Percentiles rank a stretch among this genome's conserved stretches.
These are phyloP conservation scores for Scaptomyza flava DNA, from an alignment of 2,888 invertebrate species.

Conservation along the genomic window DNA sequence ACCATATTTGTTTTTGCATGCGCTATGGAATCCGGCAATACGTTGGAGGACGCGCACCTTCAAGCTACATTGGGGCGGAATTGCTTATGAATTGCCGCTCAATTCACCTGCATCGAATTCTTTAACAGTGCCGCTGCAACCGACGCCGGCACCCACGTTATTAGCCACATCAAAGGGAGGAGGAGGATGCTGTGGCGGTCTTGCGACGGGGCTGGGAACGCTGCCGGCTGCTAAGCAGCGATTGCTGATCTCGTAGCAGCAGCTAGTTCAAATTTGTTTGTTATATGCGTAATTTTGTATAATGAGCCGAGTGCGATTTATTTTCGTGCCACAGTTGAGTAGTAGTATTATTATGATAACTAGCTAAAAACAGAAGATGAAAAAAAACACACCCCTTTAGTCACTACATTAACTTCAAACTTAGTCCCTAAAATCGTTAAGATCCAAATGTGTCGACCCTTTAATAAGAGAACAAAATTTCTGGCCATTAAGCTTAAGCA, in stretches of 20 bases:
- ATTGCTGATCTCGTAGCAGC: constrained; percentile 73
- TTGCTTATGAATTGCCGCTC: constrained; percentile 91
- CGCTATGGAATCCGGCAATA: constrained; percentile 94
- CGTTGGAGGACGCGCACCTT: constrained; percentile 97
- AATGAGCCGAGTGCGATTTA: constrained; percentile 50
- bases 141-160: constrained; percentile 61
- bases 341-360: constrained; percentile 63
- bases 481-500: constrained; percentile 17
- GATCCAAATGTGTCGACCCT: too few relatives aligned
- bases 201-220: constrained; percentile 20
- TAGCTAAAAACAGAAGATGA: constrained; percentile 47
- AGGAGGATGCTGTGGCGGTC: not conserved
- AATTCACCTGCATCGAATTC: constrained; percentile 82
- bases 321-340: constrained; percentile 31
- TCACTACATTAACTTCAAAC: constrained; percentile 62
- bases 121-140: constrained; percentile 50
- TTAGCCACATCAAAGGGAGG: constrained; percentile 4
- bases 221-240: constrained; percentile 45
- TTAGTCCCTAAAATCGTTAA: not conserved
- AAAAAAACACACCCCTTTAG: constrained; percentile 38
- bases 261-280: constrained; percentile 60
- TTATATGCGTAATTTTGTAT: constrained; percentile 58
- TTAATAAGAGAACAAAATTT: too few relatives aligned
- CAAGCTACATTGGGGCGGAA: constrained; percentile 97
- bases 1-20: constrained; percentile 94